Base-by-base conservation (phyloP, 2,888 invertebrate species). In the Scaptomyza caliginosa region DNA sequence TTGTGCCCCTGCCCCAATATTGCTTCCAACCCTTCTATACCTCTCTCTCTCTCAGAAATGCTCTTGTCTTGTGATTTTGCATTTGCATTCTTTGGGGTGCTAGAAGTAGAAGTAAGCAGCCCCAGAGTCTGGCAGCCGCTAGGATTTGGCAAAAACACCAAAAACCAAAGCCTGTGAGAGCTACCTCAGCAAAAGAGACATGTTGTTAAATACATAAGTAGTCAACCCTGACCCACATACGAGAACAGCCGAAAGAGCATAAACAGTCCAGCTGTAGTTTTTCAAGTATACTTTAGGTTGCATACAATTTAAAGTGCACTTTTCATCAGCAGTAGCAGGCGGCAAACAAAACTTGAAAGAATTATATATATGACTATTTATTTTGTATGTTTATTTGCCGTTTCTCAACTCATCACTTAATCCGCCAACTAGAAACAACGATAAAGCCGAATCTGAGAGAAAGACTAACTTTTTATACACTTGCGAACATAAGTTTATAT, bases 341-440 rank as follows among this genome's bases (percentile, higher is more conserved):
- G n/a, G n/a, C n/a, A 56, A 76, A 76, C 54, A 28, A 63, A 77
- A 71, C 58, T 71, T 56, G 51, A 39, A 65, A 62, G 59, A 60
- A 67, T 74, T 62, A 69, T 74, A 55, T 74, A 65, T 62, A 65
- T 69, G 42, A 70, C 38, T 48, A 55, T 54, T 26, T 52, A 24
- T 63, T 38, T 72, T 42, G 16, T 13, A 38, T 56, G 69, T 74
- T 59, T 72, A 71, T 59, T 71, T 34, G 60, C 49, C 34, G 60
- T 57, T 66, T 48, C 66, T 49, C 70, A 59, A 64, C 79, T 78
- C 63, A 77, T 82, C 82, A 72, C 79, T 77, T 77, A 75, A 71
- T 75, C 67, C 62, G 76, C 64, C 82, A 82, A 71, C 67, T 67
- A 64, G 56, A 58, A 62, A 64, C 65, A 59, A 56, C 43, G 51